Conservation (phyloP, 2,888 invertebrate genomes). For the Lapara coniferarum region DNA sequence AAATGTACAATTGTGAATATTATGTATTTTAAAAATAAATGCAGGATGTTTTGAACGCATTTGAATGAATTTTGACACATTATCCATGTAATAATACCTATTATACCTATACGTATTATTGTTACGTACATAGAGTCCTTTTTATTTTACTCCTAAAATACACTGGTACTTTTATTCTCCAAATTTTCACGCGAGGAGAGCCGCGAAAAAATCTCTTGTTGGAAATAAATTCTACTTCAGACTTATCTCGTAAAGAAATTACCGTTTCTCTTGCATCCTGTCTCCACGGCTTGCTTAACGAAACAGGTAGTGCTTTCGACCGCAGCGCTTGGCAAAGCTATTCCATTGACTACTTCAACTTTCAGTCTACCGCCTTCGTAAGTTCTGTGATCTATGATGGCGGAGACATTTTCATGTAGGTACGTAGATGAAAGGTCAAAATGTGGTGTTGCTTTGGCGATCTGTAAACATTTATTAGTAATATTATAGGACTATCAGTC, state of each 20-base stretch:
- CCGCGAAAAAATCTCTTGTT: no score
- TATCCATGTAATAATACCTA: no score
- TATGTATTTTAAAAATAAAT: no score
- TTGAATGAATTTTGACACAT: no score
- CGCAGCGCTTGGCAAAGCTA: constrained; percentile 16
- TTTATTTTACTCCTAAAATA: no score
- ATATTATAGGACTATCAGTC: neutral
- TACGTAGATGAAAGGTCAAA: constrained; percentile 43
- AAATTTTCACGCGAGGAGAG: no score
- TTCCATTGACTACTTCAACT: constrained; percentile 35
- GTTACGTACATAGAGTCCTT: no score
- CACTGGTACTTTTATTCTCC: no score
- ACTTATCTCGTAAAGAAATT: constrained; percentile 24
- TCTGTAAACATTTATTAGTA: constrained; percentile 23
- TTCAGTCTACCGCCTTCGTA: constrained; percentile 27
- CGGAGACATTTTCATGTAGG: neutral
- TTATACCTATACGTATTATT: no score
- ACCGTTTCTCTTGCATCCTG: constrained; percentile 38
- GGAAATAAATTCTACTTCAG: no score
- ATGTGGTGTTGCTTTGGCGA: constrained; percentile 27
- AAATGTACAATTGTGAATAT: no score
- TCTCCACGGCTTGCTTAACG: constrained; percentile 32
- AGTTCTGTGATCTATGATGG: constrained; percentile 15
- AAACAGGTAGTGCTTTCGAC: constrained; percentile 5
- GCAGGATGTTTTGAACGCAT: no score